Conservation (phyloP, 1,140 invertebrate genomes). For the Plodia interpunctella region DNA sequence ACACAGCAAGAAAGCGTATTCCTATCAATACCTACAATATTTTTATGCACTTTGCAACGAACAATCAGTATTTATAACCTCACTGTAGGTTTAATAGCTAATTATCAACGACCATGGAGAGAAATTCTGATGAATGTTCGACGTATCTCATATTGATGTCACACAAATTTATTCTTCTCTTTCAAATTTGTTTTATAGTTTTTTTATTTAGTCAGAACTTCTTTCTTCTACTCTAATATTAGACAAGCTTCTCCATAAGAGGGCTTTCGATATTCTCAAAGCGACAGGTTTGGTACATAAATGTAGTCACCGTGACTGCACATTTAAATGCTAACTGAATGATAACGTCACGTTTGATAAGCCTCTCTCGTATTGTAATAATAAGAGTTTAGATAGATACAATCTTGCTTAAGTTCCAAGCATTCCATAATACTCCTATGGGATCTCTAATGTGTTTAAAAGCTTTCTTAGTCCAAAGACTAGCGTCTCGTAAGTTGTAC, state of each 20-base stretch:
- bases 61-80: constrained; percentile 3
- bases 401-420: constrained; percentile 65
- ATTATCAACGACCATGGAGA: not conserved
- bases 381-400: constrained; percentile 60
- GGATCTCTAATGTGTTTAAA: constrained; percentile 72
- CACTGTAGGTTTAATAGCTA: not conserved
- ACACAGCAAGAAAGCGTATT: constrained; percentile 11
- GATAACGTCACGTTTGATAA: constrained; percentile 26
- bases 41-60: not conserved
- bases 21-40: not conserved
- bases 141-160: not conserved
- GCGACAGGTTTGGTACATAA: no score
- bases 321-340: not conserved
- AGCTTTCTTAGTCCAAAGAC: constrained; percentile 63
- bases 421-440: constrained; percentile 72
- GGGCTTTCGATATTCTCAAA: no score
- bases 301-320: not conserved
- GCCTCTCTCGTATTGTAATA: constrained; percentile 53
- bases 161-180: not conserved
- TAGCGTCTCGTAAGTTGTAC: constrained; percentile 42
- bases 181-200: no score
- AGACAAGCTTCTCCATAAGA: no score
- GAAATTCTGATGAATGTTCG: not conserved
- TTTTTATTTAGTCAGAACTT: no score
- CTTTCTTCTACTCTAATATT: no score